Conservation (phyloP, 2,797 vertebrate species). For the Ctenopoma kingsleyae region DNA sequence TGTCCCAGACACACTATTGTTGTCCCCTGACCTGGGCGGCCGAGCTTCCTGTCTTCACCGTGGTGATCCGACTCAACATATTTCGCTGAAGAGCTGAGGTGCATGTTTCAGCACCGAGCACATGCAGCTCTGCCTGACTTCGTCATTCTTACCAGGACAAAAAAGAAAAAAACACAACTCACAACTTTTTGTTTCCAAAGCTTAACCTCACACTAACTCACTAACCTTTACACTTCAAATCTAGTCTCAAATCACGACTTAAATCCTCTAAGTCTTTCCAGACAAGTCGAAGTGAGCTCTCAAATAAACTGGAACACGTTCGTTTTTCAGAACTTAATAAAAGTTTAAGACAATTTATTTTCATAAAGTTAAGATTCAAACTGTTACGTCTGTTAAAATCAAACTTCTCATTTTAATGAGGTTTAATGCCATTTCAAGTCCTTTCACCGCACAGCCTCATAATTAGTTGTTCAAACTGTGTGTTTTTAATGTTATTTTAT, state of each 20-base stretch:
- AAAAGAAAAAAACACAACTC: background rate
- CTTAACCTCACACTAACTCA: no score
- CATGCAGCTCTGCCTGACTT: slow-evolving; percentile 13
- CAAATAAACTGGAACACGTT: background rate
- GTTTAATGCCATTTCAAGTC: no score
- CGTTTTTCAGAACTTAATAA: no score
- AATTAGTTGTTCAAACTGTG: no score
- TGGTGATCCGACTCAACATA: background rate
- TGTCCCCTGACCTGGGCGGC: slow-evolving; percentile 43
- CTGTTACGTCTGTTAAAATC: no score
- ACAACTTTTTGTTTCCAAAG: no score
- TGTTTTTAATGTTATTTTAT: background rate
- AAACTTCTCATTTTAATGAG: no score
- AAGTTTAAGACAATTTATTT: no score
- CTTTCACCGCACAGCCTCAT: no score
- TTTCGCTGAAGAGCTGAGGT: slow-evolving; percentile 8
- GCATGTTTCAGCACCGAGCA: background rate
- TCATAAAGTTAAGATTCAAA: no score
- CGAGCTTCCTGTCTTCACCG: slow-evolving; percentile 57
- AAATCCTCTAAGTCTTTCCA: background rate
- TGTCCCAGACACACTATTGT: slow-evolving; percentile 66
- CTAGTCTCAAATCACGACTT: background rate
- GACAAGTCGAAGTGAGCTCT: background rate
- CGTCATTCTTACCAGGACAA: background rate
- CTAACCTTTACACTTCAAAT: no score